Percentiles rank a stretch among this genome's conserved stretches.
Evolutionary conservation across 1,140 invertebrate genomes (phyloP).

Genomic region (Zaprionus lachaisei): DNA sequence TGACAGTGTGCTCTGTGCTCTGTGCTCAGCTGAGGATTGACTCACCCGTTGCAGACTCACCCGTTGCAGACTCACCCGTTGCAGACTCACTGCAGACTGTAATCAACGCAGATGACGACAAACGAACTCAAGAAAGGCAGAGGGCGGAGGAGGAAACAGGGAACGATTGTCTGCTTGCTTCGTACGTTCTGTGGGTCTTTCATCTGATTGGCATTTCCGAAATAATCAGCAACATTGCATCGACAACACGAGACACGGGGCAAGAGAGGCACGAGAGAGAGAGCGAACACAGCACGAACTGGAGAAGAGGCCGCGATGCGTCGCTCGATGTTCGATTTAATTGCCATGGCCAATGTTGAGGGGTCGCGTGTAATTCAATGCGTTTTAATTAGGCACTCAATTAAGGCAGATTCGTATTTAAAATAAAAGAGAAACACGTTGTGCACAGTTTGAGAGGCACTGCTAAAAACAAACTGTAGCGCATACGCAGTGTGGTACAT

Average conservation of each 20-base stretch:
- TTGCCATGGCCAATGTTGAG: constrained; percentile 65
- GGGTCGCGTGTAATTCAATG: constrained; percentile 71
- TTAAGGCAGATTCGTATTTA: constrained; percentile 65
- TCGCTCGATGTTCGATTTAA: constrained; percentile 74
- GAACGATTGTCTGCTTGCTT: constrained; percentile 21
- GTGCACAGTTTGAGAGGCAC: constrained; percentile 22
- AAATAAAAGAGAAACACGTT: neutral
- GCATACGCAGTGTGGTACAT: constrained; percentile 25
- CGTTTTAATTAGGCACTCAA: constrained; percentile 77
- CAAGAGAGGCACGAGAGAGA: neutral
- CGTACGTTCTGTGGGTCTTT: constrained; percentile 58
- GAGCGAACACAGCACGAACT: constrained; percentile 29
- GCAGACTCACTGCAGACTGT: constrained; percentile 53
- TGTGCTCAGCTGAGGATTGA: constrained; percentile 11
- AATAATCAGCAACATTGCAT: constrained; percentile 74
- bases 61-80: constrained; percentile 17
- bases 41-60: constrained; percentile 7
- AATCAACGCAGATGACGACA: constrained; percentile 49
- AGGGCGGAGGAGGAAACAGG: neutral
- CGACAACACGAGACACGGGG: constrained; percentile 24
- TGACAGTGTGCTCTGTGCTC: constrained; percentile 38
- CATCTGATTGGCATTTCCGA: constrained; percentile 82
- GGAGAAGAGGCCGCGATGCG: constrained; percentile 41
- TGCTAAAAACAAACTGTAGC: constrained; percentile 16
- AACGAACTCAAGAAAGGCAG: constrained; percentile 7